phyloP scores from a whole-genome alignment of 64 coral and sea anemone genomes.

The Orbicella faveolata region DNA sequence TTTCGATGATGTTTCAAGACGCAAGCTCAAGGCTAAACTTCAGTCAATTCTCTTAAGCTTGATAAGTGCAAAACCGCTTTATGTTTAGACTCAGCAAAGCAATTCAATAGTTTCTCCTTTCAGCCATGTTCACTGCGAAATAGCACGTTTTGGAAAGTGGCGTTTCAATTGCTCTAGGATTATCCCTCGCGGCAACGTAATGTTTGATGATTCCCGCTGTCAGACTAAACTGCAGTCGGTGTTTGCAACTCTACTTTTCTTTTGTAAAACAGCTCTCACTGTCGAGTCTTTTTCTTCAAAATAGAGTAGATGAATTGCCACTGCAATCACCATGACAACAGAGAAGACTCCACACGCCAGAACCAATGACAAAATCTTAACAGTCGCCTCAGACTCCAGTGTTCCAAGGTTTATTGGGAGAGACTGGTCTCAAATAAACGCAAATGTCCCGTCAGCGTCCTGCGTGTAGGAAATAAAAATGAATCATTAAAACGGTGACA shows the following conservation, averaged over 20 bases:
- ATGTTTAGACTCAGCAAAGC: too few relatives aligned
- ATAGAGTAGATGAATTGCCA: neutral
- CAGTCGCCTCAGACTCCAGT: slow-evolving; percentile 32
- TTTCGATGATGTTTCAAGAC: too few relatives aligned
- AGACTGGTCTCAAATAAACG: neutral
- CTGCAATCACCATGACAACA: neutral
- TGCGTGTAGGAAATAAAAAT: neutral
- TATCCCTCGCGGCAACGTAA: too few relatives aligned
- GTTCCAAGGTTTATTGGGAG: neutral
- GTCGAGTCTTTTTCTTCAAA: neutral
- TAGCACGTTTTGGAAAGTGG: too few relatives aligned
- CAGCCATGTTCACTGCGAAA: too few relatives aligned
- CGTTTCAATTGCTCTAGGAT: too few relatives aligned
- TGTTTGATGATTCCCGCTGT: neutral
- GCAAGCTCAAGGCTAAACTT: too few relatives aligned
- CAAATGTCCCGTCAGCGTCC: neutral
- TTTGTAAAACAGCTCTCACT: neutral
- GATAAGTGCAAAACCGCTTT: too few relatives aligned
- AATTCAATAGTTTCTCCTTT: too few relatives aligned
- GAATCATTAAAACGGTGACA: neutral
- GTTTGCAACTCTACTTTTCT: neutral
- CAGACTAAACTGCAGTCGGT: neutral
- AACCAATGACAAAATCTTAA: slow-evolving; percentile 22
- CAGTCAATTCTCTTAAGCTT: too few relatives aligned
- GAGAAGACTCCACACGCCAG: slow-evolving; percentile 1